Conservation (phyloP, 2,797 vertebrate genomes). For the Microcaecilia unicolor region DNA sequence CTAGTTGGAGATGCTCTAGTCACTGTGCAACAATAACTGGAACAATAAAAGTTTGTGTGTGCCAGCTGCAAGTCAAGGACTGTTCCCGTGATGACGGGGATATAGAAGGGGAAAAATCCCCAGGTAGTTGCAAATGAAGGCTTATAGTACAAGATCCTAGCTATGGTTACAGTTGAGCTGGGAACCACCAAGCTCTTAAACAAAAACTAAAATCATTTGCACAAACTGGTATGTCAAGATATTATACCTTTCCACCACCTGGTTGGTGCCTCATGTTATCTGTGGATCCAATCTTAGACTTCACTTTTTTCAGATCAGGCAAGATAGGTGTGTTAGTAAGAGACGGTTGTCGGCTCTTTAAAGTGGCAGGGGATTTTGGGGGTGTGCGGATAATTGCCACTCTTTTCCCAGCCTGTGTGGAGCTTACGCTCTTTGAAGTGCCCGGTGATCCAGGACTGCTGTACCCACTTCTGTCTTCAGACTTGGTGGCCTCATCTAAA, state of each 20-base stretch:
- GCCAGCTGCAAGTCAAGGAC: too few relatives aligned
- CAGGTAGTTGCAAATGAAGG: too few relatives aligned
- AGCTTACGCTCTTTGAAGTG: slow-evolving; percentile 76
- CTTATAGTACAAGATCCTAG: too few relatives aligned
- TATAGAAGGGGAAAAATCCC: too few relatives aligned
- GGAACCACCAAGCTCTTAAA: too few relatives aligned
- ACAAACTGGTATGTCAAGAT: too few relatives aligned
- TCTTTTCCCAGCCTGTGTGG: slow-evolving; percentile 77
- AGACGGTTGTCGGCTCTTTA: slow-evolving; percentile 69
- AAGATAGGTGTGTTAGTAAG: slow-evolving; percentile 61
- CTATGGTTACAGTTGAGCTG: too few relatives aligned
- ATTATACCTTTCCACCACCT: slow-evolving; percentile 91
- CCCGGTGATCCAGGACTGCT: slow-evolving; percentile 86
- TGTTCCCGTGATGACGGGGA: too few relatives aligned
- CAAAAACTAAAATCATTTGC: too few relatives aligned
- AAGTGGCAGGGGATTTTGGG: slow-evolving; percentile 83
- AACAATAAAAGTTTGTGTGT: too few relatives aligned
- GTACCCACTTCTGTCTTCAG: slow-evolving; percentile 77
- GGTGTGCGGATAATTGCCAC: slow-evolving; percentile 86
- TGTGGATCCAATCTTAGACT: slow-evolving; percentile 88
- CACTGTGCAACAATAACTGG: too few relatives aligned
- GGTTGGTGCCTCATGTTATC: slow-evolving; percentile 93
- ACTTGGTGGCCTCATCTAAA: slow-evolving; percentile 65
- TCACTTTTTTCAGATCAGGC: slow-evolving; percentile 84
- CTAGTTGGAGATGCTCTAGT: too few relatives aligned